Conservation (phyloP, 53 echinoderm and acorn worm genomes). For the Luidia sarsii region DNA sequence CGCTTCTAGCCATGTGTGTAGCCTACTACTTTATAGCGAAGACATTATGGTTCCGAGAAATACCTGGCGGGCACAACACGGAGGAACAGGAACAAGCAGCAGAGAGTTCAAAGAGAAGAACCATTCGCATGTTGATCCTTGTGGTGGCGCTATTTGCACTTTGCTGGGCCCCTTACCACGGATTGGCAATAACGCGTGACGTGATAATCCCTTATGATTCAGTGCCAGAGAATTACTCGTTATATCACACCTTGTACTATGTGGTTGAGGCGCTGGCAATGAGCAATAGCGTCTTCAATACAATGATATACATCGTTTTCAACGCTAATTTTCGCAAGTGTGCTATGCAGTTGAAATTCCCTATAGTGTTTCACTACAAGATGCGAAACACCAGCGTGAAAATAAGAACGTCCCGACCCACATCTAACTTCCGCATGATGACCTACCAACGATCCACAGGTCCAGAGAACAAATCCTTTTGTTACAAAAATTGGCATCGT, state of each 20-base stretch:
- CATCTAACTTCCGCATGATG: constrained; percentile 44
- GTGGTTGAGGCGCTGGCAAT: constrained; percentile 92
- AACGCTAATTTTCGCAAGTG: constrained; percentile 91
- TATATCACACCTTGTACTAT: constrained; percentile 69
- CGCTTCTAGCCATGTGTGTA: constrained; percentile 74
- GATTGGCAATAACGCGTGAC: constrained; percentile 77
- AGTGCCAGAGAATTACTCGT: constrained; percentile 34
- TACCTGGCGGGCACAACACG: constrained; percentile 86
- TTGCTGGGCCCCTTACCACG: constrained; percentile 92
- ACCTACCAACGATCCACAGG: constrained; percentile 36
- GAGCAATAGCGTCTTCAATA: constrained; percentile 93
- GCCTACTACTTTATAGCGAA: constrained; percentile 85
- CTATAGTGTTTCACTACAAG: constrained; percentile 47
- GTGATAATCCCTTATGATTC: constrained; percentile 70
- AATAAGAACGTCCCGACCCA: constrained; percentile 30
- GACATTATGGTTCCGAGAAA: constrained; percentile 86
- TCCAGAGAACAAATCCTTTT: constrained; percentile 33
- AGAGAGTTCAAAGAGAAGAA: constrained; percentile 76
- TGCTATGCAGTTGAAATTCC: constrained; percentile 74
- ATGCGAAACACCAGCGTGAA: constrained; percentile 36
- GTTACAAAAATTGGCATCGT: too few species aligned
- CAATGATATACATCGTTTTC: constrained; percentile 89
- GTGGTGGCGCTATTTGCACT: constrained; percentile 87
- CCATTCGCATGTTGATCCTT: constrained; percentile 91
- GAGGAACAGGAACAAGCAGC: constrained; percentile 82